These are phyloP conservation scores for Periophthalmodon schlosseri DNA, from an alignment of 2,113 vertebrate genomes.

Conservation along the genomic window DNA sequence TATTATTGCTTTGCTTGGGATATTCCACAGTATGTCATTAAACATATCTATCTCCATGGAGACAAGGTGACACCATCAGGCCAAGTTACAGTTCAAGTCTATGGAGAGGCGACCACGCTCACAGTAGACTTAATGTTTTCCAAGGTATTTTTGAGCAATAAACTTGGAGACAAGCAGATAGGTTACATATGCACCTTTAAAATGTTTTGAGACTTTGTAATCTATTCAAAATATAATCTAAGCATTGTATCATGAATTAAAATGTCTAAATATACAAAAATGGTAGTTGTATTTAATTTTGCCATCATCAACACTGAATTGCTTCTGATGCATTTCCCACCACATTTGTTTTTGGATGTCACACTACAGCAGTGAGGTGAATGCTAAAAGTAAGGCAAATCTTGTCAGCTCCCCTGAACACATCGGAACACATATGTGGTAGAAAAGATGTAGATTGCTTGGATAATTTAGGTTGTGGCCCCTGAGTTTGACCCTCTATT, in stretches of 20 bases:
- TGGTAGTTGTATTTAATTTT: not conserved
- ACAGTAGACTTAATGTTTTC: too few relatives aligned
- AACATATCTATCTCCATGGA: too few relatives aligned
- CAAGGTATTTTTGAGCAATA: too few relatives aligned
- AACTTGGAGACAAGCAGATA: too few relatives aligned
- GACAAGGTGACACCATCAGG: too few relatives aligned
- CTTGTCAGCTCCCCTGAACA: not conserved
- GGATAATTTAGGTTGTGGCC: constrained; percentile 30
- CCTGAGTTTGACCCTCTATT: constrained; percentile 37
- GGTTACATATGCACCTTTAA: too few relatives aligned
- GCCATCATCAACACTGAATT: not conserved
- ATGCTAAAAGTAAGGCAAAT: not conserved
- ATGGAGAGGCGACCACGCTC: too few relatives aligned
- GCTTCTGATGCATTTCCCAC: not conserved
- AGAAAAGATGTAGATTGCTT: constrained; percentile 9
- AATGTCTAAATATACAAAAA: not conserved
- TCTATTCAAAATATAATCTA: not conserved
- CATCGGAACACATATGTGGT: not conserved
- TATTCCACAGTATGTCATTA: too few relatives aligned
- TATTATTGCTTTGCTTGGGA: too few relatives aligned
- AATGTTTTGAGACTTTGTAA: not conserved
- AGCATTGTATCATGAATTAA: not conserved
- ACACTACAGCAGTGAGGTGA: not conserved
- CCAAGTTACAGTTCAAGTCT: too few relatives aligned
- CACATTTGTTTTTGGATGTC: not conserved